A percentile compares a stretch with the other conserved stretches of the same genome.
Conservation (phyloP, 2,888 invertebrate species). For the Eupithecia abbreviata region DNA sequence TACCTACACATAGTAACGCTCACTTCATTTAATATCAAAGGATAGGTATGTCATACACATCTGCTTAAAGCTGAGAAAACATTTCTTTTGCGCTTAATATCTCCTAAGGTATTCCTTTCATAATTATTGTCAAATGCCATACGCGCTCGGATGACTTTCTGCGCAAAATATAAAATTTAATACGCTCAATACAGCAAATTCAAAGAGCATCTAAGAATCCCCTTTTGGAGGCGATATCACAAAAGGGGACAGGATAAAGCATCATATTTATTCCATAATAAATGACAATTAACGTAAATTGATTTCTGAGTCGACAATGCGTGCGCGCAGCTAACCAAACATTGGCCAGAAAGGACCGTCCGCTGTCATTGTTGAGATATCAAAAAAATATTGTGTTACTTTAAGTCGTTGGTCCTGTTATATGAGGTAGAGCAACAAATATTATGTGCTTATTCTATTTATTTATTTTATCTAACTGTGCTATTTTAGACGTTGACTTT, state of each 20-base stretch:
- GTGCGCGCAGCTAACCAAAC: constrained; percentile 86
- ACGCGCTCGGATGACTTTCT: constrained; percentile 67
- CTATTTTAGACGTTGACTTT: constrained; percentile 43
- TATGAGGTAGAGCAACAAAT: constrained; percentile 71
- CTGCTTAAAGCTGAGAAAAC: constrained; percentile 80
- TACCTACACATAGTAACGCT: constrained; percentile 28
- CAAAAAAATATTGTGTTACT: constrained; percentile 59
- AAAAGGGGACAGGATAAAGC: constrained; percentile 72
- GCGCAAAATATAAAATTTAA: constrained; percentile 74
- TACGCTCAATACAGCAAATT: constrained; percentile 67
- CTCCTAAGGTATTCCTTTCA: constrained; percentile 63
- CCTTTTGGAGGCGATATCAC: constrained; percentile 64
- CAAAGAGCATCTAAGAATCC: constrained; percentile 57
- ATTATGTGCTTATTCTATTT: constrained; percentile 59
- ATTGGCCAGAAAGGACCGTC: constrained; percentile 84
- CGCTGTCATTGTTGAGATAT: constrained; percentile 72
- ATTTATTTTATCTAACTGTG: constrained; percentile 51
- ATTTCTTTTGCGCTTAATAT: constrained; percentile 75
- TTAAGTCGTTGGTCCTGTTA: constrained; percentile 63
- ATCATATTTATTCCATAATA: constrained; percentile 84
- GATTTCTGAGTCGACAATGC: constrained; percentile 77
- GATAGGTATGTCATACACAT: constrained; percentile 57
- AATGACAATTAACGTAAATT: constrained; percentile 84
- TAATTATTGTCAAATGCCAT: constrained; percentile 81
- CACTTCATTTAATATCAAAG: constrained; percentile 56